These are phyloP conservation scores for Megalonaias nervosa DNA, from an alignment of 1,140 invertebrate genomes.

Conservation along the genomic window DNA sequence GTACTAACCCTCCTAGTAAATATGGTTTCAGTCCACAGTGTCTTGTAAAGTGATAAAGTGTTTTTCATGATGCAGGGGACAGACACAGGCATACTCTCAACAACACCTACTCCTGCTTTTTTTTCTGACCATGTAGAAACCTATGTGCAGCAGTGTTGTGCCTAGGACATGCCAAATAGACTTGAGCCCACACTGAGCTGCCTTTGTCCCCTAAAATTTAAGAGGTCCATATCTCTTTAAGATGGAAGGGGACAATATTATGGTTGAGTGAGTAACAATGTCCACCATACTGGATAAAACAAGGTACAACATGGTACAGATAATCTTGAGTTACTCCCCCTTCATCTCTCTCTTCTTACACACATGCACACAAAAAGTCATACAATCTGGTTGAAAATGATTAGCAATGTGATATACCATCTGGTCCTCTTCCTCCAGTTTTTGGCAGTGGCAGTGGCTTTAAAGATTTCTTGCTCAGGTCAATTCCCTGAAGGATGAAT, in stretches of 20 bases:
- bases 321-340: too few species aligned
- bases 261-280: neutral
- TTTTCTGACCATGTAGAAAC: too few species aligned
- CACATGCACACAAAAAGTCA: neutral
- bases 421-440: conserved; percentile 58
- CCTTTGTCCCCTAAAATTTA: neutral
- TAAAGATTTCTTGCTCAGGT: conserved; percentile 56
- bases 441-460: conserved; percentile 50
- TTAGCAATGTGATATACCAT: conserved; percentile 47
- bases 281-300: neutral
- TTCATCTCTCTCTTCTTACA: too few species aligned
- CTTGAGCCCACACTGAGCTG: too few species aligned
- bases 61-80: too few species aligned
- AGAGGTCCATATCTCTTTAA: neutral
- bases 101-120: too few species aligned
- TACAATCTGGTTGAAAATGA: neutral
- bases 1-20: too few species aligned
- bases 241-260: neutral
- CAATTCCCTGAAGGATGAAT: conserved; percentile 46
- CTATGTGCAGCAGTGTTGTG: too few species aligned
- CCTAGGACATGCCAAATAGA: too few species aligned
- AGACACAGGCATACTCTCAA: too few species aligned
- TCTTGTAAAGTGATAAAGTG: too few species aligned
- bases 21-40: too few species aligned
- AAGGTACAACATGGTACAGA: neutral